Evolutionary conservation across 2,797 vertebrate genomes (phyloP).

Genomic region (Columba guinea): DNA sequence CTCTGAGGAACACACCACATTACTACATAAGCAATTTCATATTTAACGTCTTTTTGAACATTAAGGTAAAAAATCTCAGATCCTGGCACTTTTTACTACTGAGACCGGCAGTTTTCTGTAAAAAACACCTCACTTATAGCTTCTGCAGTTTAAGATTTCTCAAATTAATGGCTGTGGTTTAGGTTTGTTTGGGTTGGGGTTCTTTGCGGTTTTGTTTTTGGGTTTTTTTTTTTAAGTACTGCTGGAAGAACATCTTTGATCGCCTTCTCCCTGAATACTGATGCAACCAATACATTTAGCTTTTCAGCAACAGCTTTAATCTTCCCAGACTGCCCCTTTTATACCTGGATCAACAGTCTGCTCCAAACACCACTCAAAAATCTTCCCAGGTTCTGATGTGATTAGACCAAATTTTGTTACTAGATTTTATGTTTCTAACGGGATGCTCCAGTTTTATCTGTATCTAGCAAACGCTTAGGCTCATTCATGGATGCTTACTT

Average conservation of each 20-base stretch:
- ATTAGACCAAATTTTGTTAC: background rate
- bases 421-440: background rate
- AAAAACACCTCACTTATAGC: background rate
- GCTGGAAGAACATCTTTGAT: background rate
- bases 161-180: background rate
- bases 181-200: too few relatives aligned
- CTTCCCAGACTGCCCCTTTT: background rate
- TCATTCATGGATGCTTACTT: background rate
- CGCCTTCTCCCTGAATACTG: background rate
- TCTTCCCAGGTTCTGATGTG: background rate
- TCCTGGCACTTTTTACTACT: background rate
- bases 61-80: background rate
- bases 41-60: background rate
- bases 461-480: background rate
- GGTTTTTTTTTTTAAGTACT: background rate
- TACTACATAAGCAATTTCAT: background rate
- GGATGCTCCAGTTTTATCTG: background rate
- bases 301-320: background rate
- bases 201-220: too few relatives aligned
- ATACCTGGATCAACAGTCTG: background rate
- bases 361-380: background rate
- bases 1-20: background rate
- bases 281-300: background rate
- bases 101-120: background rate
- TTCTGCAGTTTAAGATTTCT: background rate